phyloP scores from a whole-genome alignment of 1,140 invertebrate species.

The Phymastichus coffea region DNA sequence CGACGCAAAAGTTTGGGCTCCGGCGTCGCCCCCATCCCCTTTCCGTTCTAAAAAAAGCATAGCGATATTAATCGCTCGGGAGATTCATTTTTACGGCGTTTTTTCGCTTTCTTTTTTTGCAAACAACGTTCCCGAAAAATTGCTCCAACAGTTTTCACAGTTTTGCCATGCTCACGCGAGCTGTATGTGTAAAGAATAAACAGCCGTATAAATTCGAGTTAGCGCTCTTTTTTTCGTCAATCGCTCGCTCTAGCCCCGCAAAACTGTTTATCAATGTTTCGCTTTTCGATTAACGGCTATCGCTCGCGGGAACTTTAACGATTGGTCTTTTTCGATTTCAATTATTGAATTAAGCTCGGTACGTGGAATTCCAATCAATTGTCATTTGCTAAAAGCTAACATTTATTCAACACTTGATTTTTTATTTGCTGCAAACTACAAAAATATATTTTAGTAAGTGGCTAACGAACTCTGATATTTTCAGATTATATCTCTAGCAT shows the following conservation, averaged over 20 bases:
- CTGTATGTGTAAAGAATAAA: conserved; percentile 1
- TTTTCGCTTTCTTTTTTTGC: conserved; percentile 9
- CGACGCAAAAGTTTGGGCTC: conserved; percentile 8
- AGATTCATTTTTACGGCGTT: conserved; percentile 21
- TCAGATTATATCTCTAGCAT: too few species aligned
- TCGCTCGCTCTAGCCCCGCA: not conserved
- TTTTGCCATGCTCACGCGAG: conserved; percentile 2
- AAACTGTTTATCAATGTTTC: conserved; percentile 12
- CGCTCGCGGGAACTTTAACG: too few species aligned
- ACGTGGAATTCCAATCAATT: too few species aligned
- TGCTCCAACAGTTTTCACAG: not conserved
- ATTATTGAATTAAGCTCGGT: too few species aligned
- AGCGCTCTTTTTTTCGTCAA: conserved; percentile 1
- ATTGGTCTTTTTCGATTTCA: too few species aligned
- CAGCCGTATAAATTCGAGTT: conserved; percentile 17
- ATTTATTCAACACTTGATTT: too few species aligned
- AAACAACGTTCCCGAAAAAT: conserved; percentile 5
- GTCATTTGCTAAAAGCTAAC: too few species aligned
- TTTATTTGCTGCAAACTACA: not conserved
- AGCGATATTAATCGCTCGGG: conserved; percentile 22
- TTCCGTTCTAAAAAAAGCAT: not conserved
- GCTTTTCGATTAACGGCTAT: conserved; percentile 13
- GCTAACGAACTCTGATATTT: too few species aligned
- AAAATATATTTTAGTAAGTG: too few species aligned
- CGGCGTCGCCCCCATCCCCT: not conserved